Percentiles rank a stretch among this genome's conserved stretches.
phyloP scores from a whole-genome alignment of 2,113 vertebrate genomes.

The Rafetus swinhoei region DNA sequence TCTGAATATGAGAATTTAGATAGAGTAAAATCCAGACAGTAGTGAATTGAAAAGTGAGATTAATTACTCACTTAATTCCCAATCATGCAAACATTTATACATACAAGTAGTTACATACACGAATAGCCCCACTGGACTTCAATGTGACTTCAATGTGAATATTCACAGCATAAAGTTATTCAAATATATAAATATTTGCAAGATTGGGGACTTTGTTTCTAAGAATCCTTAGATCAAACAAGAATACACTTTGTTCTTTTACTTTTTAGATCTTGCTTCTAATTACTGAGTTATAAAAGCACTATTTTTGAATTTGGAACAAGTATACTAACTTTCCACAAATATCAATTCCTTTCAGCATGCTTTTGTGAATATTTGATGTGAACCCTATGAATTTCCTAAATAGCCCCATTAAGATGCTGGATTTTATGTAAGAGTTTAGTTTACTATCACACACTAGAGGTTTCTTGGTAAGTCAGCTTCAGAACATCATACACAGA shows the following conservation, averaged over 20 bases:
- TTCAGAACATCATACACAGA: neutral
- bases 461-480: neutral
- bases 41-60: neutral
- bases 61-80: neutral
- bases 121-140: neutral
- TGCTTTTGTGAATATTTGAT: neutral
- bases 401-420: neutral
- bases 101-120: neutral
- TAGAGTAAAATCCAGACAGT: neutral
- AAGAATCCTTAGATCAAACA: neutral
- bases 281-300: constrained; percentile 13
- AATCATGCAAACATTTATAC: neutral
- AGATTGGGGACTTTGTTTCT: neutral
- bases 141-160: no score
- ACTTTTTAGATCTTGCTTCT: neutral
- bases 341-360: constrained; percentile 16
- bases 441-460: neutral
- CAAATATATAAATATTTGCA: neutral
- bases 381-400: neutral
- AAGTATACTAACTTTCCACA: neutral
- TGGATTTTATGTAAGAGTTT: neutral
- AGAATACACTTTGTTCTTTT: neutral
- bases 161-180: neutral
- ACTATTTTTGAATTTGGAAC: constrained; percentile 33
- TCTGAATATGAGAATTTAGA: neutral